Base-by-base conservation (phyloP, 2,888 invertebrate genomes). In the Schizaphis graminum region DNA sequence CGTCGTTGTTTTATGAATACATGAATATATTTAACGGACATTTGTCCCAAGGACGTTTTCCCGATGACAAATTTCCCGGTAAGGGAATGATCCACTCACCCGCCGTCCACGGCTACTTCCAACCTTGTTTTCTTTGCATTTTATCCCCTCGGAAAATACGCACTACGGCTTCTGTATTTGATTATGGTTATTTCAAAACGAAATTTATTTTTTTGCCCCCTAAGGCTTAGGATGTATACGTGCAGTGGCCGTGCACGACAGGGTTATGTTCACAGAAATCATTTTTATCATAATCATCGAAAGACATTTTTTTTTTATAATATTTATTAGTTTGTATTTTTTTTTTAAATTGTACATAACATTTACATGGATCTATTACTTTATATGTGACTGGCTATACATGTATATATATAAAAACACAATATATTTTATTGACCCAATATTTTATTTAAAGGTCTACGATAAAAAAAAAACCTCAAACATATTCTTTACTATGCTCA, bases 11-110 rank as follows among this genome's bases (percentile, higher is more conserved):
- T 90, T 94, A 86, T 94, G 93, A 94, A 94, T 94, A 94, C 57
- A 94, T 94, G 93, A 94, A 94, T 94, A 94, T 86, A 86, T 94
- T 94, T 90, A 90, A 90, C 84, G 85, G 93, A 86, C 90, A 61
- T 90, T 94, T 94, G 93, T 94, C 93, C 90, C 89, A 77, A 90
- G 84, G 93, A 93, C 89, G 89, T 93, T 93, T 90, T 90, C 49
- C 84, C 93, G 89, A 35, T 85, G 93, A 93, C 93, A 49, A 93
- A 89, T 93, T 93, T 93, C 77, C 89, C 89, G 28, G 77, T 26
- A n/a, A 92, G 87, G 61, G 86, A 47, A 91, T 41, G 86, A 85
- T 86, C 57, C 35, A n/a, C 47, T 49, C 26, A 13, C 47, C 44
- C 91, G 35, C n/a, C 26, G 16, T 13, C 56, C 77, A 0, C 10